Conservation (phyloP, 2,797 vertebrate genomes). For the Cirrhinus molitorella region DNA sequence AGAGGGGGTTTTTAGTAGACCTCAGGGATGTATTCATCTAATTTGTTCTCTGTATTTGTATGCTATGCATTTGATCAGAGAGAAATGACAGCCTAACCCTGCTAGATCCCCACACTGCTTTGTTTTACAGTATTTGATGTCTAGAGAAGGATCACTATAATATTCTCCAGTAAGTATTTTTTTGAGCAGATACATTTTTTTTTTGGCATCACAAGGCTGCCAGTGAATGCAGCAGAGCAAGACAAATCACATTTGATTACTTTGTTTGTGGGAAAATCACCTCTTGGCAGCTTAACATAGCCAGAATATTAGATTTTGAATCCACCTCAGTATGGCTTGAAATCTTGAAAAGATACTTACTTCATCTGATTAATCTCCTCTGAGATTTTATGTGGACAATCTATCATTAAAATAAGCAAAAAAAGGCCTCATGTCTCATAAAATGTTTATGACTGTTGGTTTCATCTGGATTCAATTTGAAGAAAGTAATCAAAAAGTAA, state of each 20-base stretch:
- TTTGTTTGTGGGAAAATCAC: conserved; percentile 21
- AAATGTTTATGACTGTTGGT: conserved; percentile 8
- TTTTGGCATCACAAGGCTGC: conserved; percentile 17
- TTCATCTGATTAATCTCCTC: conserved; percentile 6
- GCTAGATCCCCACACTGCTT: background rate
- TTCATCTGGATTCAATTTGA: conserved; percentile 6
- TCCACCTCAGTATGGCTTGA: background rate
- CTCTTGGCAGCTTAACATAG: conserved; percentile 13
- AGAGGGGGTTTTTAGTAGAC: background rate
- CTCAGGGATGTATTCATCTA: background rate
- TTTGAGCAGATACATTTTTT: background rate
- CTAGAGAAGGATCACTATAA: background rate
- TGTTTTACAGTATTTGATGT: background rate
- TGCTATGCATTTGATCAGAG: background rate
- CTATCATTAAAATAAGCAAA: conserved; percentile 14
- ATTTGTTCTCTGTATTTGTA: background rate
- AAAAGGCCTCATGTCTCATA: conserved; percentile 9
- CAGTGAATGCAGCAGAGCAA: conserved; percentile 20
- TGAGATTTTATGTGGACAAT: conserved; percentile 6
- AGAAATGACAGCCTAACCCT: background rate
- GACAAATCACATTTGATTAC: conserved; percentile 33
- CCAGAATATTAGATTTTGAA: conserved; percentile 19
- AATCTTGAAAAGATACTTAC: background rate
- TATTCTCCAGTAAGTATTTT: conserved; percentile 15
- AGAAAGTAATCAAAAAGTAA: conserved; percentile 8